Percentiles rank a stretch among this genome's conserved stretches.
Conservation (phyloP, 1,140 invertebrate species). For the Drosophila littoralis region DNA sequence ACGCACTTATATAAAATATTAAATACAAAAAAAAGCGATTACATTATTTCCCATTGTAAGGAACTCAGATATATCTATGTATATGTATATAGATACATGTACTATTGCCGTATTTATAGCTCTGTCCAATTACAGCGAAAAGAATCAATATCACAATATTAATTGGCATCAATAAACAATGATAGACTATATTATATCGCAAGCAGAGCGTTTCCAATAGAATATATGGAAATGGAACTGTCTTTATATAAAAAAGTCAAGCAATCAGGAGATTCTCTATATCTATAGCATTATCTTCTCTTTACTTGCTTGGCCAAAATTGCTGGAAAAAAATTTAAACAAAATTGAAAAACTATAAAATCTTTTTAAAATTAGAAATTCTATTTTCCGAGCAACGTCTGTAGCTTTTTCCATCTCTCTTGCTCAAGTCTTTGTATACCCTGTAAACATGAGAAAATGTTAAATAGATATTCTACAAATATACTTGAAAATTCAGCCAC, state of each 20-base stretch:
- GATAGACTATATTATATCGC: slow-evolving; percentile 10
- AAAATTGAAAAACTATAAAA: too few species aligned
- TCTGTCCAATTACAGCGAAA: slow-evolving; percentile 11
- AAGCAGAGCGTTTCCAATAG: background rate
- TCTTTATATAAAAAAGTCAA: background rate
- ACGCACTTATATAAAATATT: slow-evolving; percentile 62
- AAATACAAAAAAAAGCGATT: too few species aligned
- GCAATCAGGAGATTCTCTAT: background rate
- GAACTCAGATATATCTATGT: background rate
- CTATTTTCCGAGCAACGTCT: too few species aligned
- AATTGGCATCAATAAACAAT: slow-evolving; percentile 24
- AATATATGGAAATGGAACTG: background rate
- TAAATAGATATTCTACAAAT: too few species aligned
- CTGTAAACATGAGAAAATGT: too few species aligned
- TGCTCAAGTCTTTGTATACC: too few species aligned
- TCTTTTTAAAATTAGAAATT: too few species aligned
- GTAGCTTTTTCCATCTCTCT: too few species aligned
- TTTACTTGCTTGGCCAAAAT: too few species aligned
- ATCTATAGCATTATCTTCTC: too few species aligned
- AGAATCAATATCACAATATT: slow-evolving; percentile 49
- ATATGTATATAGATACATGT: slow-evolving; percentile 3
- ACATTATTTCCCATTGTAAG: background rate
- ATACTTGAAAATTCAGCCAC: too few species aligned
- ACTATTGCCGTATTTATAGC: background rate
- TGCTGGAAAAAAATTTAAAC: too few species aligned